Evolutionary conservation across 1,140 invertebrate species (phyloP).

Genomic region (Onthophagus taurus): DNA sequence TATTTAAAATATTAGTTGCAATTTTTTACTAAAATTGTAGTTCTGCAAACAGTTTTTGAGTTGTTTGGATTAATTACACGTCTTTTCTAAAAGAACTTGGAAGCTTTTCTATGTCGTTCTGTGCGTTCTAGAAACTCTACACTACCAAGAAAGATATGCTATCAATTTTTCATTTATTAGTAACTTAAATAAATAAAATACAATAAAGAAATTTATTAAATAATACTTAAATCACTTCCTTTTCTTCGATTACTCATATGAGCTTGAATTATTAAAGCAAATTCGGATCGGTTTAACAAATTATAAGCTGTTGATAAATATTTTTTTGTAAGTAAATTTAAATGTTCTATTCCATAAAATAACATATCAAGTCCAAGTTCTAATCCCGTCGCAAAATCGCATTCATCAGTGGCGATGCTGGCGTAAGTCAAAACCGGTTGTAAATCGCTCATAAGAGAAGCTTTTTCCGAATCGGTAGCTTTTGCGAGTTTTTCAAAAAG

Average conservation of each 20-base stretch:
- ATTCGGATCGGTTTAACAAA: conserved; percentile 61
- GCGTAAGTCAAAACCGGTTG: conserved; percentile 71
- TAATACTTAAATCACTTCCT: conserved; percentile 32
- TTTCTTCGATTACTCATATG: conserved; percentile 54
- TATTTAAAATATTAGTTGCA: too few relatives aligned
- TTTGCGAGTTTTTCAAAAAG: conserved; percentile 59
- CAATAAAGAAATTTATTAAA: conserved; percentile 19
- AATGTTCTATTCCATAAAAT: conserved; percentile 55
- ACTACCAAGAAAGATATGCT: too few relatives aligned
- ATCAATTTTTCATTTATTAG: too few relatives aligned
- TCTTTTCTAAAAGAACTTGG: too few relatives aligned
- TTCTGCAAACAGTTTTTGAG: too few relatives aligned
- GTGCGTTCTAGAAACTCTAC: too few relatives aligned
- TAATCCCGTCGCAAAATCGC: conserved; percentile 85
- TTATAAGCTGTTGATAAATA: conserved; percentile 70
- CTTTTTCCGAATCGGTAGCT: conserved; percentile 50
- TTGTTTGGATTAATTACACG: too few relatives aligned
- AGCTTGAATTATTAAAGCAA: conserved; percentile 62
- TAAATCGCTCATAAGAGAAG: conserved; percentile 50
- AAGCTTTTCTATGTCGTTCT: too few relatives aligned
- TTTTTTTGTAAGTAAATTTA: conserved; percentile 55
- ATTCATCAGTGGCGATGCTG: conserved; percentile 86
- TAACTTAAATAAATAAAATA: too few relatives aligned
- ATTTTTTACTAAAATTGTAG: too few relatives aligned
- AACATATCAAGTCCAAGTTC: conserved; percentile 84